Evolutionary conservation across 2,113 vertebrate genomes (phyloP), one percentile per base, ranked within the genome.

Genomic region (Macaca nemestrina): DNA sequence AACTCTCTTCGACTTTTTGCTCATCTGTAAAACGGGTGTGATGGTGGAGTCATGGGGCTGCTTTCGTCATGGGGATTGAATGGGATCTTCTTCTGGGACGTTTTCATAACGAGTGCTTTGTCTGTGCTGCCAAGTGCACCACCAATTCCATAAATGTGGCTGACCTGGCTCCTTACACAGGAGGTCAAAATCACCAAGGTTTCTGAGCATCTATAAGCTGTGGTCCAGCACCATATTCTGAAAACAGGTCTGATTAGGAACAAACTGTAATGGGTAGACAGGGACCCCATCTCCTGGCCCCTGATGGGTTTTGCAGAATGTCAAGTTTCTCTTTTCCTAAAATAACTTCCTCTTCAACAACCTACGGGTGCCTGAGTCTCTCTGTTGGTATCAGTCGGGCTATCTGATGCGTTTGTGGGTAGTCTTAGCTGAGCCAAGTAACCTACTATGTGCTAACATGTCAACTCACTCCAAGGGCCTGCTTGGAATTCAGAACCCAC

Each of bases 361-460:
- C 11, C 22, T n/a, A 1, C 0, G 22, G 43, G 43, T 1, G 5
- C 52, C 23, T 3, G 23, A 35, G 6, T 0, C 2, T 48, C 32
- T 45, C 22, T 6, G 0, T 3, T 6, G 17, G 61, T 14, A 27
- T 25, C 68, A 14, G 13, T 0, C 2, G 2, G 48, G 48, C 70
- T 57, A 64, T n/a, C 73, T 50, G 27, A 43, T 0, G 5, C 3
- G 0, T 4, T 1, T 5, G 17, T 16, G 10, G n/a, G 14, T 57
- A 3, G 18, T 35, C 35, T 61, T 16, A 43, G 12, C 76, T 0
- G 2, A 43, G 82, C 38, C 57, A 9, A 16, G 52, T 0, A 9
- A 38, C 59, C n/a, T 45, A 27, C 20, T n/a, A 35, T 20, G 35
- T 0, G 1, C 16, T n/a, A 32, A 13, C 30, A 8, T 3, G 3